These are phyloP conservation scores for Ovis canadensis DNA, from an alignment of 2,113 vertebrate genomes.

Conservation along the genomic window DNA sequence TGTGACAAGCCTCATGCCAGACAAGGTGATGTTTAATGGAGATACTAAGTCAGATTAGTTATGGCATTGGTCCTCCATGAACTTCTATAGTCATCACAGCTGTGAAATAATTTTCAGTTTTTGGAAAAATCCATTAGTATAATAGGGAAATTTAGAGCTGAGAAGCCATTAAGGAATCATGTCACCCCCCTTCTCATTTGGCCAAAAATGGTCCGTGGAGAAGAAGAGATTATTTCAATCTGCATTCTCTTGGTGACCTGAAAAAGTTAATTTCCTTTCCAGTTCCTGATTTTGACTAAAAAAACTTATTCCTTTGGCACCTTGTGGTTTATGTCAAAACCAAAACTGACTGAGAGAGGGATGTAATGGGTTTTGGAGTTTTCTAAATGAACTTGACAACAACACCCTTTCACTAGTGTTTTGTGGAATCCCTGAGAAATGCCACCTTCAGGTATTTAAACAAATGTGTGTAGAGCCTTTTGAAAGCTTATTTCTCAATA, in stretches of 20 bases:
- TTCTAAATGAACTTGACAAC: background rate
- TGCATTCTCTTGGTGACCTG: background rate
- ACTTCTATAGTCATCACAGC: background rate
- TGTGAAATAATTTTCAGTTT: background rate
- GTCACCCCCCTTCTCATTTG: background rate
- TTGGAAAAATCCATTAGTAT: background rate
- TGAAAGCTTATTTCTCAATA: background rate
- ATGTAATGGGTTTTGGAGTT: background rate
- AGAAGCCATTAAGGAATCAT: background rate
- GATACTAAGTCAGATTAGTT: background rate
- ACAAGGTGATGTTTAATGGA: background rate
- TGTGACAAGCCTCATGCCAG: background rate
- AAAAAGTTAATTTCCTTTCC: background rate
- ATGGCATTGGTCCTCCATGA: background rate
- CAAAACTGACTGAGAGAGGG: background rate
- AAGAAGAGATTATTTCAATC: background rate
- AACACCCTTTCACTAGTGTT: background rate
- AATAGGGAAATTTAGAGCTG: background rate
- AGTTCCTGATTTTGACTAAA: background rate
- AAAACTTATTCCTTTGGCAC: background rate
- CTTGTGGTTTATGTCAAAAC: background rate
- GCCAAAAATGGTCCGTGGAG: background rate
- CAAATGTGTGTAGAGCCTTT: background rate
- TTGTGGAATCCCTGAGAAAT: background rate
- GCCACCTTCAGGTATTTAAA: background rate